Evolutionary conservation across 2,797 vertebrate species (phyloP).

Genomic region (Urocyon cinereoargenteus): DNA sequence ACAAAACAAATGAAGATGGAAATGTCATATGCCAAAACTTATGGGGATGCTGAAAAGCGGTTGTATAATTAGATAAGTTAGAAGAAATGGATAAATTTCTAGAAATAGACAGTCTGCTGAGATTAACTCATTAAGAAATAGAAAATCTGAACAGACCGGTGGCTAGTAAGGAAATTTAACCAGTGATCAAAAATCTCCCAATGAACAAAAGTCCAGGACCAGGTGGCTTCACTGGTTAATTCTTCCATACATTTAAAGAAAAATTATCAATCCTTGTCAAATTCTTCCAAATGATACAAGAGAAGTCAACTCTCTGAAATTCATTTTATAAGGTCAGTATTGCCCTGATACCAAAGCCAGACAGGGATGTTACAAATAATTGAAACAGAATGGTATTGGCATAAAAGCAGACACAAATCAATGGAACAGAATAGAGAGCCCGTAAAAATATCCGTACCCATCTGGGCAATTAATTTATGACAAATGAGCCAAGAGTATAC

Average conservation of each 20-base stretch:
- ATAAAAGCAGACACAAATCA: neutral
- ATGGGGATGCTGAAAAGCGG: neutral
- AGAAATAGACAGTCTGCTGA: neutral
- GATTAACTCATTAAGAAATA: neutral
- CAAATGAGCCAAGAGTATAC: neutral
- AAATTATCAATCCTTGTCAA: neutral
- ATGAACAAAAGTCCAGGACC: neutral
- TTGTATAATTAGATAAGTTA: neutral
- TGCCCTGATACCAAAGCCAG: neutral
- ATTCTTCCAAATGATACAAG: neutral
- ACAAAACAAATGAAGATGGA: no score
- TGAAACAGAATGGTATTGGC: neutral
- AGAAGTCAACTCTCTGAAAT: neutral
- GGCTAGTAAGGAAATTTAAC: neutral
- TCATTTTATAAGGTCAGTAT: neutral
- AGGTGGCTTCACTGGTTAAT: neutral
- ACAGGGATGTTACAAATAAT: neutral
- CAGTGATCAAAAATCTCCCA: neutral
- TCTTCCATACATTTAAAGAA: neutral
- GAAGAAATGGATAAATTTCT: neutral
- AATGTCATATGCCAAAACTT: neutral
- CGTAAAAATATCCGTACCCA: neutral
- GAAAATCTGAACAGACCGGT: neutral
- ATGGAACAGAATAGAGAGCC: neutral
- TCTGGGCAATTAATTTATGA: neutral